Base-by-base conservation (phyloP, 2,888 invertebrate species). In the Heteropelma amictum region DNA sequence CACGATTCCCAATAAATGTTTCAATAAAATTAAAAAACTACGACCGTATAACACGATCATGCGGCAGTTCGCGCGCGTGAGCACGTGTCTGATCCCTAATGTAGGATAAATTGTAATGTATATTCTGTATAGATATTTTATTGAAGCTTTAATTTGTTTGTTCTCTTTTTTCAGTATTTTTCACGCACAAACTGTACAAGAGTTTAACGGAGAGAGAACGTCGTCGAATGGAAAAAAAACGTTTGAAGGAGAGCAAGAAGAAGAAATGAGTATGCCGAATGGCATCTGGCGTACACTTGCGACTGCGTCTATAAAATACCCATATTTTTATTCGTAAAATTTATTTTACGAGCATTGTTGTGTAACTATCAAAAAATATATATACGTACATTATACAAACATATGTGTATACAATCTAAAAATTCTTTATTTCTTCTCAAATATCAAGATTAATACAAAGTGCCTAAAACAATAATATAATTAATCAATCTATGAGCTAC, bases 111-210 rank as follows among this genome's bases (percentile, higher is more conserved):
- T 2, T 14, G 40, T 8, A 12, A 2, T 12, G 6, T 14, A 0
- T 14, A 40, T 40, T 40, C 5, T 4, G 40, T 60, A 54, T 58
- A n/a, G n/a, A n/a, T n/a, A n/a, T n/a, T 28, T 38, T 33, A 40
- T 21, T 5, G 26, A 26, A 21, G n/a, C 26, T 38, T 19, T 42
- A 5, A 64, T 54, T 17, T 0, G n/a, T 67, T 54, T 56, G 76
- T 78, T 81, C 78, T 84, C 84, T 84, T 77, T 72, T 94, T 93
- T 6, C 92, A 97, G 97, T 93, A 74, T 95, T 96, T 90, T 95
- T 97, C 90, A 94, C 95, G 76, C 96, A 95, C 91, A 96, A 95
- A 89, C 90, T 97, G 61, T 95, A 95, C 90, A 94, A 93, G 89
- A 95, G 95, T 64, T 90, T 96, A 80, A 92, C 92, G 81, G 95